phyloP scores from a whole-genome alignment of 2,797 vertebrate genomes.

The Danio choprae region DNA sequence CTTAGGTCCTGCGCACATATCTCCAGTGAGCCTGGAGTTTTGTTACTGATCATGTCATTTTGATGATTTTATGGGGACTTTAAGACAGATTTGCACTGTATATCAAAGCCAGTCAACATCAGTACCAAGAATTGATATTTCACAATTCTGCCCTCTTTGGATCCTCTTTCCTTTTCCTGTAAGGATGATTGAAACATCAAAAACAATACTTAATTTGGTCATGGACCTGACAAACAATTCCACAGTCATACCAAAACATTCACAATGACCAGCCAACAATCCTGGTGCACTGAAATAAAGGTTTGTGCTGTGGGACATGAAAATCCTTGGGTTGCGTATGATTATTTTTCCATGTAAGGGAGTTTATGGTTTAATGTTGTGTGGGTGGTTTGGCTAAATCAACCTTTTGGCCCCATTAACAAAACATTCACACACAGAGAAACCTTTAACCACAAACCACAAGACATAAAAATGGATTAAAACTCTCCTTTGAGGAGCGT shows the following conservation, averaged over 20 bases:
- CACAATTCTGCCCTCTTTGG: background rate
- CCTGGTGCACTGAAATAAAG: background rate
- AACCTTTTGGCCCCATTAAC: background rate
- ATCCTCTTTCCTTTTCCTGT: slow-evolving; percentile 56
- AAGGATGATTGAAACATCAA: slow-evolving; percentile 28
- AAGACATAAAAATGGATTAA: background rate
- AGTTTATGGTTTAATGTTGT: background rate
- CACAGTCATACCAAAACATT: slow-evolving; percentile 30
- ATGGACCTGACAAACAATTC: slow-evolving; percentile 15
- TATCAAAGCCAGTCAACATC: background rate
- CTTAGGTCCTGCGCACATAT: too few relatives aligned
- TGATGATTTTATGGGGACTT: too few relatives aligned
- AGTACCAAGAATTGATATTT: background rate
- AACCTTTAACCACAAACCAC: background rate
- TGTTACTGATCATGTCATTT: too few relatives aligned
- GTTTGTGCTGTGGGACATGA: background rate
- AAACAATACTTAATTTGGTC: slow-evolving; percentile 18
- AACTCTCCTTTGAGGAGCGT: background rate
- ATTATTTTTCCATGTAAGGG: slow-evolving; percentile 14
- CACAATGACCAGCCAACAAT: slow-evolving; percentile 2
- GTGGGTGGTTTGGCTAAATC: background rate
- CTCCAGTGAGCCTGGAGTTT: too few relatives aligned
- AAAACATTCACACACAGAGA: background rate
- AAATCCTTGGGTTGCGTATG: slow-evolving; percentile 11
- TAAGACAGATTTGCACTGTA: too few relatives aligned